A percentile compares a stretch with the other conserved stretches of the same genome.
These are phyloP conservation scores for Eristalis intricaria DNA, from an alignment of 2,888 invertebrate genomes.

Conservation along the genomic window DNA sequence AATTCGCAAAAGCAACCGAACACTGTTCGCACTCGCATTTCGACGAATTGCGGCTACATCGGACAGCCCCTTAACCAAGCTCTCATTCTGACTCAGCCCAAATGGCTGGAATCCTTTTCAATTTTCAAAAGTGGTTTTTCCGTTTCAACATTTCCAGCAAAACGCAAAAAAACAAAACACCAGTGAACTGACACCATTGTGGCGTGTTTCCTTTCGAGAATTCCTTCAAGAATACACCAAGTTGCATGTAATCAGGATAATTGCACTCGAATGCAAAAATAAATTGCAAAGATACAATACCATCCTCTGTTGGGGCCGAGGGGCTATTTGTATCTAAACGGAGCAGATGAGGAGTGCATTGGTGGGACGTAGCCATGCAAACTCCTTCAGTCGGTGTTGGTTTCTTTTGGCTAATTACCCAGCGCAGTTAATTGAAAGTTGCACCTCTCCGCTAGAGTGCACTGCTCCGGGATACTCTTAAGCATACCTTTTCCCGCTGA, in stretches of 20 bases:
- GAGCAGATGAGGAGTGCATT: not conserved
- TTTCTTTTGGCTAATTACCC: conserved; percentile 36
- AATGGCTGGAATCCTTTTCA: conserved; percentile 17
- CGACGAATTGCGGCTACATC: not conserved
- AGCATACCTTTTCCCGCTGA: conserved; percentile 14
- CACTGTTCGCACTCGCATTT: not conserved
- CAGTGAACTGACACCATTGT: not conserved
- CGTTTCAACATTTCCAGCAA: not conserved
- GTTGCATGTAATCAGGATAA: conserved; percentile 45
- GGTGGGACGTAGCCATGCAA: not conserved
- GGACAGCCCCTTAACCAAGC: not conserved
- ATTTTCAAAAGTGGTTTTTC: conserved; percentile 29
- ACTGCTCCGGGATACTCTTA: not conserved
- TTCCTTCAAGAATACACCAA: not conserved
- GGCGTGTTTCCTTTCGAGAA: conserved; percentile 4
- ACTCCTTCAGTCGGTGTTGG: not conserved
- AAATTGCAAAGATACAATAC: conserved; percentile 18
- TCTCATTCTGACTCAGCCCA: not conserved
- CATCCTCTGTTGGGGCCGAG: not conserved
- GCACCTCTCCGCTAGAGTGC: conserved; percentile 21
- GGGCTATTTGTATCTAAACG: conserved; percentile 7
- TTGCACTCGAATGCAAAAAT: conserved; percentile 45
- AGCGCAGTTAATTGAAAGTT: conserved; percentile 35
- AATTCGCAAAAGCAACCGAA: not conserved
- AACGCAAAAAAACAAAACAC: not conserved